phyloP scores from a whole-genome alignment of 2,113 vertebrate genomes.

The Sinosuthora webbiana region DNA sequence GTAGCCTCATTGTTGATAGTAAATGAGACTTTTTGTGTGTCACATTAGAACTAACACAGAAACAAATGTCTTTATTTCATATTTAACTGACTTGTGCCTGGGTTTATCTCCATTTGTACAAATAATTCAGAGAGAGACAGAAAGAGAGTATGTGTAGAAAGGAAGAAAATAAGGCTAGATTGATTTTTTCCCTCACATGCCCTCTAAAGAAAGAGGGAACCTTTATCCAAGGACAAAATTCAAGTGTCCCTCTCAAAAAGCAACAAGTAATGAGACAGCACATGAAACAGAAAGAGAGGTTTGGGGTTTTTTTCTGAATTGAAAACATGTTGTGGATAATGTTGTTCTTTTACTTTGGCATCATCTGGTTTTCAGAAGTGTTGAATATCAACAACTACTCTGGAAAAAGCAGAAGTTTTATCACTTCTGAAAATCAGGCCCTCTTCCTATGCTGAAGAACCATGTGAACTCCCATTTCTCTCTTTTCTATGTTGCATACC shows the following conservation, averaged over 20 bases:
- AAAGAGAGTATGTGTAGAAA: slow-evolving; percentile 26
- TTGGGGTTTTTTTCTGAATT: neutral
- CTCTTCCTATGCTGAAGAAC: neutral
- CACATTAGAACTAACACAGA: slow-evolving; percentile 60
- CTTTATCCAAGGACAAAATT: slow-evolving; percentile 52
- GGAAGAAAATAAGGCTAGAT: slow-evolving; percentile 64
- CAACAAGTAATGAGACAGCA: slow-evolving; percentile 25
- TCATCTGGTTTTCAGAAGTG: slow-evolving; percentile 52
- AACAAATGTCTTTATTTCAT: slow-evolving; percentile 67
- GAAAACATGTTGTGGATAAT: neutral
- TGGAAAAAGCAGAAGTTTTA: neutral
- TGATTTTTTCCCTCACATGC: neutral
- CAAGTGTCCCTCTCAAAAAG: slow-evolving; percentile 34
- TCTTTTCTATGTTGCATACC: slow-evolving; percentile 55
- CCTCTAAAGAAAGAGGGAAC: slow-evolving; percentile 28
- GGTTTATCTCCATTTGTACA: slow-evolving; percentile 66
- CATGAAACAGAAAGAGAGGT: slow-evolving; percentile 10
- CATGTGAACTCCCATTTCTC: neutral
- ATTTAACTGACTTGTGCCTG: slow-evolving; percentile 68
- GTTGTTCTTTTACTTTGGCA: slow-evolving; percentile 15
- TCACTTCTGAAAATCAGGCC: slow-evolving; percentile 44
- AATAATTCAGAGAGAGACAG: slow-evolving; percentile 53
- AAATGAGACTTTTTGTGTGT: slow-evolving; percentile 76
- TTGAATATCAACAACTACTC: neutral
- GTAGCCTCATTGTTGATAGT: slow-evolving; percentile 71